Evolutionary conservation across 2,113 vertebrate genomes (phyloP).

Genomic region (Amphiprion ocellaris): DNA sequence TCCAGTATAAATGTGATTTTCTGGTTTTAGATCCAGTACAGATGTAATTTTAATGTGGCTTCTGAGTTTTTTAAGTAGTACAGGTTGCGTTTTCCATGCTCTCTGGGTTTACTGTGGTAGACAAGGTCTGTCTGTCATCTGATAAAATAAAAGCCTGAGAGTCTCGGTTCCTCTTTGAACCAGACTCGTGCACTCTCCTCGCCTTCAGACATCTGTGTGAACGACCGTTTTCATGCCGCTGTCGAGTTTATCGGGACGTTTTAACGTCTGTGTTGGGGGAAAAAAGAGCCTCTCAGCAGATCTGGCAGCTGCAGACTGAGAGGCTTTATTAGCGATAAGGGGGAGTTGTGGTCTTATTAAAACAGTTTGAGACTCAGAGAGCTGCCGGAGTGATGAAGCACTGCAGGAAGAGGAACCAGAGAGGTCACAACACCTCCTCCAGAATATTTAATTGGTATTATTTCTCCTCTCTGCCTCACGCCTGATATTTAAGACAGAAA

Average conservation of each 20-base stretch:
- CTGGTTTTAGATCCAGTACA: too few relatives aligned
- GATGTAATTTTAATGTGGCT: too few relatives aligned
- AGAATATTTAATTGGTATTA: conserved; percentile 76
- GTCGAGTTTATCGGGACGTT: conserved; percentile 25
- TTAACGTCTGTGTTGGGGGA: conserved; percentile 15
- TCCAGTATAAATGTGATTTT: too few relatives aligned
- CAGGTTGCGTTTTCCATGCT: not conserved
- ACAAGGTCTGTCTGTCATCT: too few relatives aligned
- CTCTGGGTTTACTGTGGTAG: not conserved
- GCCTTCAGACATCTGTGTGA: not conserved
- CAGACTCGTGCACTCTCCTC: not conserved
- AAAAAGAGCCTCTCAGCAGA: conserved; percentile 66
- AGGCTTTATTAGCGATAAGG: conserved; percentile 73
- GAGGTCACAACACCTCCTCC: conserved; percentile 70
- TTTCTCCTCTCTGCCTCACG: conserved; percentile 26
- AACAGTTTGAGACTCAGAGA: conserved; percentile 55
- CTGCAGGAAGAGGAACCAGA: conserved; percentile 44
- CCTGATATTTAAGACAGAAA: conserved; percentile 37
- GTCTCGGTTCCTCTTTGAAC: not conserved
- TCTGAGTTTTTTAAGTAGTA: not conserved
- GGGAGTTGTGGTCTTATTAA: conserved; percentile 75
- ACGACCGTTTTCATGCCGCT: not conserved
- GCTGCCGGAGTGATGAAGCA: conserved; percentile 68
- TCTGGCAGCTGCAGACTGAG: conserved; percentile 61
- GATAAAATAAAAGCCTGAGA: too few relatives aligned